Evolutionary conservation across 2,797 vertebrate genomes (phyloP).

Genomic region (Chelon auratus): DNA sequence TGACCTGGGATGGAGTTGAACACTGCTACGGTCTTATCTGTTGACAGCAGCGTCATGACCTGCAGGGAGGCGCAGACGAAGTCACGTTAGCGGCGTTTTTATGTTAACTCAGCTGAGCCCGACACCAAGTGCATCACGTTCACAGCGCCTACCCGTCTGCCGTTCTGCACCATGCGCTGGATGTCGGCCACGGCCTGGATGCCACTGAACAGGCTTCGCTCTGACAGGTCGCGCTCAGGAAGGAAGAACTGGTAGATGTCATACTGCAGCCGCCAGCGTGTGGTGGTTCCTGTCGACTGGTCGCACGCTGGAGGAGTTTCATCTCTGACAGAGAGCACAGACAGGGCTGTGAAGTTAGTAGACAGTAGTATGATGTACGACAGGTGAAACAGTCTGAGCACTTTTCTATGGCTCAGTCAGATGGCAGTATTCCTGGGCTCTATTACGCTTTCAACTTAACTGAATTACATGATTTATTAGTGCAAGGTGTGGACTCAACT

Average conservation of each 20-base stretch:
- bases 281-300: constrained; percentile 51
- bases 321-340: constrained; percentile 78
- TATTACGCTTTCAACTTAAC: too few relatives aligned
- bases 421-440: neutral
- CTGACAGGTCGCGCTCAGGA: constrained; percentile 88
- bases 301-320: constrained; percentile 83
- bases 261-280: constrained; percentile 90
- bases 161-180: constrained; percentile 77
- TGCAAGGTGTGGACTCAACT: too few relatives aligned
- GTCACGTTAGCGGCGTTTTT: too few relatives aligned
- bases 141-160: constrained; percentile 81
- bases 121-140: neutral
- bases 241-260: constrained; percentile 95
- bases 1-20: constrained; percentile 92
- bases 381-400: neutral
- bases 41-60: constrained; percentile 85
- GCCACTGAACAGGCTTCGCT: constrained; percentile 83
- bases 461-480: too few relatives aligned
- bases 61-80: constrained; percentile 53
- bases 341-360: neutral
- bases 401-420: neutral
- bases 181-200: constrained; percentile 85
- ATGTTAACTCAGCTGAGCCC: neutral
- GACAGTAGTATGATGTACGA: neutral
- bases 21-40: constrained; percentile 82